These are phyloP conservation scores for Sapajus apella DNA, from an alignment of 2,113 vertebrate species.

Conservation along the genomic window DNA sequence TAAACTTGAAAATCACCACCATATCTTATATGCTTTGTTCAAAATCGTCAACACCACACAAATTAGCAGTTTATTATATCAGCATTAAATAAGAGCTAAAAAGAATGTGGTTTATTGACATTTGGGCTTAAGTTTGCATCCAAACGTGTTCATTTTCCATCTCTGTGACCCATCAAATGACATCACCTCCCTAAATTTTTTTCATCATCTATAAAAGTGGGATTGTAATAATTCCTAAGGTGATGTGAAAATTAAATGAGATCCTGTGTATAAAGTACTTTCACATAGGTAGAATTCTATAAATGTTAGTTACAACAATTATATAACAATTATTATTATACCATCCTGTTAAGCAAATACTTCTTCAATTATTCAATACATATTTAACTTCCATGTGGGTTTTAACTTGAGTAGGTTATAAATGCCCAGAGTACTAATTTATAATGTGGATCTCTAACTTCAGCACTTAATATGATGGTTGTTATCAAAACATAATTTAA, in stretches of 20 bases:
- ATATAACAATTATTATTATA: not conserved
- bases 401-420: not conserved
- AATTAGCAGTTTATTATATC: not conserved
- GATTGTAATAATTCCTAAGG: not conserved
- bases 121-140: not conserved
- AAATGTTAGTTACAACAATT: not conserved
- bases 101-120: not conserved
- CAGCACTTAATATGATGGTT: not conserved
- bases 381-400: not conserved
- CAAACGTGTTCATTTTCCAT: not conserved
- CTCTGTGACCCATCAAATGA: not conserved
- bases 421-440: not conserved
- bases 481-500: not conserved
- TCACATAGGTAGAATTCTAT: not conserved
- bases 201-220: not conserved
- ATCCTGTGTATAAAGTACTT: not conserved
- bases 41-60: not conserved
- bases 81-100: not conserved
- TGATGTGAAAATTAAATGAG: not conserved
- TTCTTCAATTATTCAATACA: not conserved
- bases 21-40: not conserved
- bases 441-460: not conserved
- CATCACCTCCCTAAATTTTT: not conserved
- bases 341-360: not conserved
- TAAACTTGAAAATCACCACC: not conserved